Evolutionary conservation across 1,140 invertebrate genomes (phyloP).

Genomic region (Papilio machaon): DNA sequence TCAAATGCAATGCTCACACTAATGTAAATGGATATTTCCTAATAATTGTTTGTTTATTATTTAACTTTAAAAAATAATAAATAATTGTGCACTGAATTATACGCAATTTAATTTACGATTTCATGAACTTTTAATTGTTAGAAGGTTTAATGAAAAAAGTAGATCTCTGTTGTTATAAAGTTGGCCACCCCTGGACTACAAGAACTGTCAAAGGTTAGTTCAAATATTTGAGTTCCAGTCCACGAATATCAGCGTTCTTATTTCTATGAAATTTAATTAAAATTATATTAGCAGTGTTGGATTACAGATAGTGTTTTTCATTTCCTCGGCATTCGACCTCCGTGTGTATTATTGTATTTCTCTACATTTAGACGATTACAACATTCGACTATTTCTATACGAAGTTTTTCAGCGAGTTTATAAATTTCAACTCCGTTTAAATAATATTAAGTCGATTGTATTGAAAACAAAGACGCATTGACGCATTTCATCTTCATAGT

Average conservation of each 20-base stretch:
- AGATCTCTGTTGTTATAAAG: too few species aligned
- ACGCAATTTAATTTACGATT: too few species aligned
- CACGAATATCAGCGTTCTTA: neutral
- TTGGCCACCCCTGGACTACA: neutral
- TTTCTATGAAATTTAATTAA: conserved; percentile 30
- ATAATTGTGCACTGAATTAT: too few species aligned
- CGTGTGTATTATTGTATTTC: conserved; percentile 58
- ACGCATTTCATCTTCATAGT: conserved; percentile 39
- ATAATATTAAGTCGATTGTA: conserved; percentile 53
- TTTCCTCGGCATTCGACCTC: conserved; percentile 56
- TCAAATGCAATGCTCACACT: too few species aligned
- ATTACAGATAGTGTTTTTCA: conserved; percentile 58
- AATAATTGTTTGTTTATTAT: too few species aligned
- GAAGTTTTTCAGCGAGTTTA: conserved; percentile 57
- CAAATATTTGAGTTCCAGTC: too few species aligned
- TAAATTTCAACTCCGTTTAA: conserved; percentile 57
- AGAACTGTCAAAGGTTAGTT: neutral
- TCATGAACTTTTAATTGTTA: too few species aligned
- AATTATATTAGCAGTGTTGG: conserved; percentile 49
- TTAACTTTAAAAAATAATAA: too few species aligned
- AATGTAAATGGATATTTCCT: too few species aligned
- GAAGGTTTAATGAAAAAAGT: too few species aligned
- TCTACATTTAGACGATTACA: conserved; percentile 72
- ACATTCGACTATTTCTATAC: conserved; percentile 61
- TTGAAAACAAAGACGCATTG: conserved; percentile 51